Evolutionary conservation across 1,140 invertebrate genomes (phyloP), one percentile per base, ranked within the genome.

Genomic region (Drosophila teissieri): DNA sequence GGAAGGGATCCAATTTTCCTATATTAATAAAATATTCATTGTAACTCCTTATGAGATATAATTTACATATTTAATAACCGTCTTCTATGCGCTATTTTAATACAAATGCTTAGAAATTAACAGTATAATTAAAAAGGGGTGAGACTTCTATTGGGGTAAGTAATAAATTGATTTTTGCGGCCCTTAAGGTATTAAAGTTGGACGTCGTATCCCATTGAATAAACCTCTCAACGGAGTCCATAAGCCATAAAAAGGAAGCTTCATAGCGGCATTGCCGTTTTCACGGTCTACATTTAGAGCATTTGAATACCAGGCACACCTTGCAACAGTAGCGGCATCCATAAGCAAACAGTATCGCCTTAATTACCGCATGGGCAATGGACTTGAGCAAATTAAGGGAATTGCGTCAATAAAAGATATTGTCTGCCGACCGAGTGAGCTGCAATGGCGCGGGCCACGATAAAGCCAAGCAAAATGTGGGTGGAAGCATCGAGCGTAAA

Each of bases 381-480:
- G 63, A 56, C 64, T 69, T 69, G 55, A 69, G 56, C 51, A 44
- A 77, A 76, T 77, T 76, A 77, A 68, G 55, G 22, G 62, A 56
- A 77, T 60, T 48, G 62, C 72, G 49, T 76, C 73, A 68, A 53
- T 58, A 68, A 76, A 76, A 76, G 73, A 76, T 24, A 76, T 58
- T 54, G 55, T 65, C 57, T 75, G 40, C 57, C 51, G 56, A 11
- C 40, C 22, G n/a, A 34, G 40, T 42, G 31, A 49, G 27, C 31
- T 51, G 46, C 60, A 48, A 55, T 51, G 39, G 46, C 60, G 40
- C 37, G 22, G 62, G 24, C n/a, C 40, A 15, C 24, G 52, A 55
- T 44, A 76, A 45, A 58, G 55, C 31, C 37, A 34, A 51, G 34
- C 17, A 61, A 76, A 61, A 53, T 67, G 53, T 65, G 72, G 49